These are phyloP conservation scores for Alauda arvensis DNA, from an alignment of 2,797 vertebrate genomes.

Conservation along the genomic window DNA sequence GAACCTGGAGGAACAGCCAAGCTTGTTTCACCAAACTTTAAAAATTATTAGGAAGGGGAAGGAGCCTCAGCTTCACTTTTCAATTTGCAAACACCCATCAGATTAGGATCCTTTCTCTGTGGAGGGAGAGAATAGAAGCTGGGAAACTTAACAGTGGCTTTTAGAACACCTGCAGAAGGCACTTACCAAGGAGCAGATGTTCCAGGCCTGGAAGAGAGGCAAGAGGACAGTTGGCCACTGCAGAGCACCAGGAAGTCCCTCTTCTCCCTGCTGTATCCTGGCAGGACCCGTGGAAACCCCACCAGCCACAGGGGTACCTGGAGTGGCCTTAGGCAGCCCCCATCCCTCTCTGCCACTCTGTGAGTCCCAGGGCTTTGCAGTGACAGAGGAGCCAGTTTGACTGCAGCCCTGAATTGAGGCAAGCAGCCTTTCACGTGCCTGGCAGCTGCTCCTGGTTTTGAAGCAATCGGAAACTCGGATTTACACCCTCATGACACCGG, in stretches of 20 bases:
- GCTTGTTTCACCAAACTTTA: neutral
- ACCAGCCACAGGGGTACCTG: neutral
- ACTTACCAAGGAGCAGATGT: neutral
- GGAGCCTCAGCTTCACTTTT: neutral
- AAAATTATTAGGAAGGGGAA: neutral
- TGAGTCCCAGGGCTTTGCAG: neutral
- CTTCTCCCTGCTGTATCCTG: rapidly evolving
- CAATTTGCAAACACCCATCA: neutral
- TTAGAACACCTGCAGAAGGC: neutral
- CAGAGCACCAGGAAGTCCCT: rapidly evolving
- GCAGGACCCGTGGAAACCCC: neutral
- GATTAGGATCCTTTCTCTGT: neutral
- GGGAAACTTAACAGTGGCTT: neutral
- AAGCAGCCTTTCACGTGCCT: neutral
- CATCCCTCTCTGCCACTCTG: neutral
- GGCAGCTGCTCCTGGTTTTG: neutral
- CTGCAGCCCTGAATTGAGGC: neutral
- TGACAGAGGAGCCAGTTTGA: neutral
- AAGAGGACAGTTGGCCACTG: neutral
- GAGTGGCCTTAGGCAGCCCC: neutral
- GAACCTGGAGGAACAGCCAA: neutral
- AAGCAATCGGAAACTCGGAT: neutral
- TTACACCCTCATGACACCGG: neutral
- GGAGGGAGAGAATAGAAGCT: neutral
- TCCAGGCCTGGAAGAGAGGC: neutral